These are phyloP conservation scores for Girardinus metallicus DNA, from an alignment of 2,797 vertebrate species.

Conservation along the genomic window DNA sequence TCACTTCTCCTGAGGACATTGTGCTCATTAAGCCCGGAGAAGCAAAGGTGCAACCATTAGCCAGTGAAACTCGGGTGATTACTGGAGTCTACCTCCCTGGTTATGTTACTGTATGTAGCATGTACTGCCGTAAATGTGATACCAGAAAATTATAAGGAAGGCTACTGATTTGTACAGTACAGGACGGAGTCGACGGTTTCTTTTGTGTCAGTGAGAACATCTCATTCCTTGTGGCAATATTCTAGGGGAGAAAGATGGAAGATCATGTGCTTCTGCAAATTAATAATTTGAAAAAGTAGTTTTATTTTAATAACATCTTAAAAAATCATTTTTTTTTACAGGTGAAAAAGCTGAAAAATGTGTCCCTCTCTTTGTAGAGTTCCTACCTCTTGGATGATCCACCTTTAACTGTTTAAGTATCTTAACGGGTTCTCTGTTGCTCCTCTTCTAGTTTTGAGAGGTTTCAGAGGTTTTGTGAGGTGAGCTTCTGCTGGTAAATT, in stretches of 20 bases:
- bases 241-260: conserved; percentile 29
- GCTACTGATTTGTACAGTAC: conserved; percentile 65
- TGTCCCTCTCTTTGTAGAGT: conserved; percentile 17
- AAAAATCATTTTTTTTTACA: conserved; percentile 47
- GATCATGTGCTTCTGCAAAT: conserved; percentile 41
- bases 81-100: conserved; percentile 47
- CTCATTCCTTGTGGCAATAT: conserved; percentile 27
- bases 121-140: conserved; percentile 47
- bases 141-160: conserved; percentile 57
- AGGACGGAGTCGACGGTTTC: conserved; percentile 21
- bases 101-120: conserved; percentile 33
- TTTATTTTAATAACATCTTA: conserved; percentile 62
- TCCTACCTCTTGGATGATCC: conserved; percentile 7
- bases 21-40: conserved; percentile 54
- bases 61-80: conserved; percentile 68
- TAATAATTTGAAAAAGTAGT: conserved; percentile 39
- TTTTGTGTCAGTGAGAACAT: conserved; percentile 42
- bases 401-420: background rate
- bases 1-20: conserved; percentile 56
- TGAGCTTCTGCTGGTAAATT: conserved; percentile 13
- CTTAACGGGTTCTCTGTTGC: conserved; percentile 17
- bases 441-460: conserved; percentile 5
- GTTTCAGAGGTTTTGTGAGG: conserved; percentile 8
- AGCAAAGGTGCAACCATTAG: conserved; percentile 62
- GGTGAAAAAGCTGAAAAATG: conserved; percentile 30